These are phyloP conservation scores for Tyto alba DNA, from an alignment of 2,113 vertebrate genomes.

Conservation along the genomic window DNA sequence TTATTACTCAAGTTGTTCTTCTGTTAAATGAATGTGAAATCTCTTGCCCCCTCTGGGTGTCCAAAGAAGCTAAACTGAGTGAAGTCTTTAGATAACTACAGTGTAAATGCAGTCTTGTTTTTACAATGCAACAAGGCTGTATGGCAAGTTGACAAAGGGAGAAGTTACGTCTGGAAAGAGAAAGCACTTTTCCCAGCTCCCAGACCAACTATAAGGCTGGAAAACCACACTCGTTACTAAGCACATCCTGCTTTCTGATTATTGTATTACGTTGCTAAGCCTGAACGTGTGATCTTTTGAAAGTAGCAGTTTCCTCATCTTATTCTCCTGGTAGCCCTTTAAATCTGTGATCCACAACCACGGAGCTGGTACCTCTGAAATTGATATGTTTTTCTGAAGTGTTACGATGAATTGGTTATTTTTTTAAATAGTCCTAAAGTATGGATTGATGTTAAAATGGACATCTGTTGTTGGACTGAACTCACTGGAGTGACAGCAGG, in stretches of 20 bases:
- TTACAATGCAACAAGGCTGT: neutral
- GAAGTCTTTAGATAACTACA: neutral
- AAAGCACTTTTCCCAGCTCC: neutral
- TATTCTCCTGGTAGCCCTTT: neutral
- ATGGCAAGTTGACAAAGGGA: neutral
- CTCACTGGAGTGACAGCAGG: neutral
- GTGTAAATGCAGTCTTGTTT: neutral
- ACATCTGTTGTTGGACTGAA: slow-evolving; percentile 1
- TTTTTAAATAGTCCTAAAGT: neutral
- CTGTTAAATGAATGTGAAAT: neutral
- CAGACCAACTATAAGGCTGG: neutral
- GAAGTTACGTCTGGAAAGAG: neutral
- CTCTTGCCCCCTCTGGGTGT: neutral
- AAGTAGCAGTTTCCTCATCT: neutral
- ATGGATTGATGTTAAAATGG: neutral
- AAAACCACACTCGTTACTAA: neutral
- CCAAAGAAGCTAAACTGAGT: neutral
- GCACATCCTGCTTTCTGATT: neutral
- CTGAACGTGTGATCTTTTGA: neutral
- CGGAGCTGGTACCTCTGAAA: neutral
- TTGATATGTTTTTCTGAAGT: neutral
- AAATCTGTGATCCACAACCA: neutral
- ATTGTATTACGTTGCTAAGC: neutral
- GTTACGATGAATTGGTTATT: neutral
- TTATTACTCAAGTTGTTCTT: neutral